phyloP scores from a whole-genome alignment of 2,113 vertebrate species.

The human (Homo sapiens) region DNA sequence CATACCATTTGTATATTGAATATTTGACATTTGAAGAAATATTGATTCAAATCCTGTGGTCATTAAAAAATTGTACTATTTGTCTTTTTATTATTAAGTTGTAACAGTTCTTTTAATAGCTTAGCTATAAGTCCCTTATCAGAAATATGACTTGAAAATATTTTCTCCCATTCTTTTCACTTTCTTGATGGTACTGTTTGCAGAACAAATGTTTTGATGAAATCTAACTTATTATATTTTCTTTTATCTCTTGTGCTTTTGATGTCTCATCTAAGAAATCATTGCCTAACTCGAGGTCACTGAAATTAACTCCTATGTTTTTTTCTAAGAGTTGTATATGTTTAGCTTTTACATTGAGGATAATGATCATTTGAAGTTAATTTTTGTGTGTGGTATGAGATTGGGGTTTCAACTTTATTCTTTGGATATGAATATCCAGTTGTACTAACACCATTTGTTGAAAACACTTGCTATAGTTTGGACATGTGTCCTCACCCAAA shows the following conservation, averaged over 20 bases:
- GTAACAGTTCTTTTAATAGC: background rate
- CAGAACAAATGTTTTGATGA: background rate
- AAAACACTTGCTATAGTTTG: background rate
- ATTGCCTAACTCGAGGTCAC: background rate
- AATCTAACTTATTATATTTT: background rate
- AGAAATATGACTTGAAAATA: background rate
- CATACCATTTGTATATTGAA: background rate
- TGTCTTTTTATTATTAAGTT: background rate
- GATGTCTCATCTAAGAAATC: background rate
- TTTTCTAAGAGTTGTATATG: background rate
- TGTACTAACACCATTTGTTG: background rate
- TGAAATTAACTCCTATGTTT: background rate
- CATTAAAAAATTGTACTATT: background rate
- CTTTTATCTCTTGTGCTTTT: background rate
- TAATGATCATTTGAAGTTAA: background rate
- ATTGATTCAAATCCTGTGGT: background rate
- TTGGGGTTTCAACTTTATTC: background rate
- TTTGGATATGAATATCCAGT: background rate
- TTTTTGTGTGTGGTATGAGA: background rate
- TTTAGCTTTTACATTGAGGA: background rate
- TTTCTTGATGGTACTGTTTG: background rate
- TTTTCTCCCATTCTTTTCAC: background rate
- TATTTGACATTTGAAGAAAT: background rate
- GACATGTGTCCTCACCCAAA: too few relatives aligned
- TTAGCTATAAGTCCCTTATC: background rate